phyloP scores from a whole-genome alignment of 2,888 invertebrate species.

The Hololepta plana region DNA sequence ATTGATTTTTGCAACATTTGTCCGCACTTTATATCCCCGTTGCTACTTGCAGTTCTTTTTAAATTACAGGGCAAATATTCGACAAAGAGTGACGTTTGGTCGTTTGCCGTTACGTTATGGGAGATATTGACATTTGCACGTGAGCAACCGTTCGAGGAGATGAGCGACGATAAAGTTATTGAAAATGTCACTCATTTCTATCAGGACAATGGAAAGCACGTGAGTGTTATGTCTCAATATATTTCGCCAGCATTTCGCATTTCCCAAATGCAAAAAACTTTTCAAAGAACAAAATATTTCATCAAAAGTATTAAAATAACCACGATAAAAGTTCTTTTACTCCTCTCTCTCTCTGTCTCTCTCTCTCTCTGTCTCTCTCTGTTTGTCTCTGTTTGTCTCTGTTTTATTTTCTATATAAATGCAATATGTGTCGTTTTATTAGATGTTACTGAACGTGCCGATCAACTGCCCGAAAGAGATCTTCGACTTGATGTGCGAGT shows the following conservation, averaged over 20 bases:
- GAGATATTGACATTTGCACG: slow-evolving; percentile 70
- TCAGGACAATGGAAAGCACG: slow-evolving; percentile 52
- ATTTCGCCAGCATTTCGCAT: no score
- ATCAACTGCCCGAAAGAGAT: slow-evolving; percentile 69
- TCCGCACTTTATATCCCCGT: not conserved
- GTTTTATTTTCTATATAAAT: no score
- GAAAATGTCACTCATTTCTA: slow-evolving; percentile 68
- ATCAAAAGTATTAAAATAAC: no score
- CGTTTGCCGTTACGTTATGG: slow-evolving; percentile 76
- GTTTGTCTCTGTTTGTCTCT: no score
- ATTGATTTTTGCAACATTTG: not conserved
- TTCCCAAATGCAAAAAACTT: no score
- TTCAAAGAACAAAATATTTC: no score
- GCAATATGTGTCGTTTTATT: no score
- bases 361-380: no score
- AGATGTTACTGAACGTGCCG: slow-evolving; percentile 46
- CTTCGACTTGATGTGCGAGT: slow-evolving; percentile 71
- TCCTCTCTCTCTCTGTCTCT: no score
- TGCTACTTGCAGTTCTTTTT: slow-evolving; percentile 6
- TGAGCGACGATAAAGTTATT: slow-evolving; percentile 64
- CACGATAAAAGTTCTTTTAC: no score
- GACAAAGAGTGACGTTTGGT: slow-evolving; percentile 75
- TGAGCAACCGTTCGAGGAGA: slow-evolving; percentile 64
- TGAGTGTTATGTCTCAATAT: no score
- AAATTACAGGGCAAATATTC: slow-evolving; percentile 55